Percentiles rank a stretch among this genome's conserved stretches.
Conservation (phyloP, 2,888 invertebrate genomes). For the Dynastes tityus region DNA sequence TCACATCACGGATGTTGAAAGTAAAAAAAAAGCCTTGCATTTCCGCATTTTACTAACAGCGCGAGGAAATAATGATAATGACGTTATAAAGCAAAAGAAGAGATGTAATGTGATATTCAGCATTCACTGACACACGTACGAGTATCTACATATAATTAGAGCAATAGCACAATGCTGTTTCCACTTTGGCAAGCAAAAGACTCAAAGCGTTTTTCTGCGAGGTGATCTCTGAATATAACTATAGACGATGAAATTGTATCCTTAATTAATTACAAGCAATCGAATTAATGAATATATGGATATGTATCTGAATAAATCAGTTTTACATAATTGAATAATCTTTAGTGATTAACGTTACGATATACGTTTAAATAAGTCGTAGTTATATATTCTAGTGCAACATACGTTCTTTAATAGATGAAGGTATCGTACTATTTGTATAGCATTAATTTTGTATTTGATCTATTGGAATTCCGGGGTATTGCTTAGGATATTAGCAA, state of each 20-base stretch:
- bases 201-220: background rate
- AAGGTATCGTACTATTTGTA: too few relatives aligned
- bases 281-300: background rate
- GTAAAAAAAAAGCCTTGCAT: background rate
- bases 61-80: slow-evolving; percentile 4
- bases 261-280: too few relatives aligned
- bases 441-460: too few relatives aligned
- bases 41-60: background rate
- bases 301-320: background rate
- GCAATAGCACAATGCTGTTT: background rate
- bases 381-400: too few relatives aligned
- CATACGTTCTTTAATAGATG: background rate
- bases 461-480: too few relatives aligned
- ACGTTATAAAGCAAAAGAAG: background rate
- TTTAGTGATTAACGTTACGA: background rate
- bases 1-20: slow-evolving; percentile 1
- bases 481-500: too few relatives aligned
- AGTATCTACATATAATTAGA: slow-evolving; percentile 1
- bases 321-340: slow-evolving; percentile 16
- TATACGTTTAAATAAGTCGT: too few relatives aligned
- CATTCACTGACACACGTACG: background rate
- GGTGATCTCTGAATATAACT: too few relatives aligned
- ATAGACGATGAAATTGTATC: too few relatives aligned
- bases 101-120: slow-evolving; percentile 4
- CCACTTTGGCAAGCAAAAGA: too few relatives aligned